These are phyloP conservation scores for Leptopilina clavipes DNA, from an alignment of 1,140 invertebrate species.

Conservation along the genomic window DNA sequence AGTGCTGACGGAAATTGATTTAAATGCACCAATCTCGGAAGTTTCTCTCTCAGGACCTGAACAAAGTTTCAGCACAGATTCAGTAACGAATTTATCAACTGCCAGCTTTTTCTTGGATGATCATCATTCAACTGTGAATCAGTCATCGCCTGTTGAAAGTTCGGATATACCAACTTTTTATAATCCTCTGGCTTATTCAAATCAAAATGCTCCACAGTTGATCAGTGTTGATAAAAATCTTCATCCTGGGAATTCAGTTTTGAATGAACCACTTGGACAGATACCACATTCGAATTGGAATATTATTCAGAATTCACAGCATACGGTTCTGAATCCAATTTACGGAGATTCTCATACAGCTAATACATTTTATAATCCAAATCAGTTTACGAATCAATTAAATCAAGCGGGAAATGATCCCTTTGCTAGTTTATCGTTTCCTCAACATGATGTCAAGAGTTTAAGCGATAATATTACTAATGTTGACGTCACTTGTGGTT, in stretches of 20 bases:
- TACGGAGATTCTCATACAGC: constrained; percentile 37
- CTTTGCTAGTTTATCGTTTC: not conserved
- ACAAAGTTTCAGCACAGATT: not conserved
- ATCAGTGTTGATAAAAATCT: not conserved
- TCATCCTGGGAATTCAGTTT: not conserved
- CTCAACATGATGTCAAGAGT: not conserved
- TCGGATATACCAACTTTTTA: constrained; percentile 1
- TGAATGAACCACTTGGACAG: not conserved
- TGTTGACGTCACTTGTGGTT: constrained; percentile 26
- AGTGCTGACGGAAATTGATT: constrained; percentile 55
- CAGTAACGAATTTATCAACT: not conserved
- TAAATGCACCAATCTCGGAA: constrained; percentile 35
- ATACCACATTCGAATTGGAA: not conserved
- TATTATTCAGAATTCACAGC: not conserved
- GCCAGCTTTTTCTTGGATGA: not conserved
- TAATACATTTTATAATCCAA: constrained; percentile 60
- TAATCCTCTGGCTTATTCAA: not conserved
- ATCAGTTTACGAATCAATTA: constrained; percentile 47
- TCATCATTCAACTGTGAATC: not conserved
- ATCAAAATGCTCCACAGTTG: not conserved
- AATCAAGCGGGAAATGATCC: not conserved
- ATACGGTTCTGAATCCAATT: constrained; percentile 34
- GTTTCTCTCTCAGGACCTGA: not conserved
- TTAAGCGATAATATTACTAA: not conserved
- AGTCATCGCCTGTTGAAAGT: not conserved